Evolutionary conservation across 2,113 vertebrate genomes (phyloP).

Genomic region (Noctilio leporinus): DNA sequence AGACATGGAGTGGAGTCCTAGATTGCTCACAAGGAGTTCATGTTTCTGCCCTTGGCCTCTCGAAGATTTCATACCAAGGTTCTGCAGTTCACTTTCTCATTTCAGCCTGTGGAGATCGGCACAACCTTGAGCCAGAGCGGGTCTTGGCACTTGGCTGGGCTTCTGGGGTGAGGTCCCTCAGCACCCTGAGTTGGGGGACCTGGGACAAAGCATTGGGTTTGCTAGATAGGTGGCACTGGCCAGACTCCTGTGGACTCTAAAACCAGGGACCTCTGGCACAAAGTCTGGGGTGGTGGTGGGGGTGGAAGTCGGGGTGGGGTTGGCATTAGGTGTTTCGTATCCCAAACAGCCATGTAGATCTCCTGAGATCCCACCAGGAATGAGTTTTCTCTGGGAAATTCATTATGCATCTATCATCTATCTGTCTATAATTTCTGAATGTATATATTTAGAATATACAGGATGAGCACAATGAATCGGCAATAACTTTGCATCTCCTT

Average conservation of each 20-base stretch:
- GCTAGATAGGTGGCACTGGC: background rate
- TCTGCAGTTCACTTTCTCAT: background rate
- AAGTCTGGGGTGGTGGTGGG: background rate
- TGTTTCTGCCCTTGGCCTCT: background rate
- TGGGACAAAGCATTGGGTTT: background rate
- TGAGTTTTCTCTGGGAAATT: background rate
- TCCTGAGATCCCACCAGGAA: background rate
- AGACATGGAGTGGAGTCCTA: background rate
- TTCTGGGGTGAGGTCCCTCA: background rate
- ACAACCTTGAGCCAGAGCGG: too few relatives aligned
- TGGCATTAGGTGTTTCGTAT: background rate
- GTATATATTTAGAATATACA: background rate
- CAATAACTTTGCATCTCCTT: background rate
- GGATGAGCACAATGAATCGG: background rate
- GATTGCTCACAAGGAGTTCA: background rate
- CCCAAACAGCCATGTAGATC: background rate
- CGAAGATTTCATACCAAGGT: rapidly evolving
- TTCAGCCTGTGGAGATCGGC: background rate
- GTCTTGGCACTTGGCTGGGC: rapidly evolving
- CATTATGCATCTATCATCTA: background rate
- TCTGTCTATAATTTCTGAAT: background rate
- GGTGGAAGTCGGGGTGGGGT: background rate
- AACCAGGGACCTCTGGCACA: too few relatives aligned
- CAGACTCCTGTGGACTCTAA: background rate
- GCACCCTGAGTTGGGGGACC: too few relatives aligned